These are phyloP conservation scores for Nematopogon swammerdamellus DNA, from an alignment of 2,888 invertebrate genomes.

Conservation along the genomic window DNA sequence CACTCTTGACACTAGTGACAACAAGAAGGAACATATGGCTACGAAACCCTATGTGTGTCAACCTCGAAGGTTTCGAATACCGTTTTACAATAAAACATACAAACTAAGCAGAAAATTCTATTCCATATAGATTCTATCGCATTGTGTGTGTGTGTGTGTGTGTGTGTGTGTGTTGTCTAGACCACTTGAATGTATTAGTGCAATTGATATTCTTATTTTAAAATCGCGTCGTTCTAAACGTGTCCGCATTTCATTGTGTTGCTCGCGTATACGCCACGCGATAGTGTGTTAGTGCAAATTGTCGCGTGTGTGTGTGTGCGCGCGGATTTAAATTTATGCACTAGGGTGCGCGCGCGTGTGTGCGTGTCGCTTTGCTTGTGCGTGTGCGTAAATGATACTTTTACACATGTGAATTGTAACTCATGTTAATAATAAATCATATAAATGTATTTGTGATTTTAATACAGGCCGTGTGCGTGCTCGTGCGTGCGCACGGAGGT, in stretches of 20 bases:
- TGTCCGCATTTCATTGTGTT: background rate
- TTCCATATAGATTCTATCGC: too few relatives aligned
- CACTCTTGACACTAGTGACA: too few relatives aligned
- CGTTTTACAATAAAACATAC: too few relatives aligned
- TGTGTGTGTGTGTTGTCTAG: background rate
- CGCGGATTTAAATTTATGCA: background rate
- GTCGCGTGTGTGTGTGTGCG: too few relatives aligned
- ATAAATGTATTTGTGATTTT: conserved; percentile 50
- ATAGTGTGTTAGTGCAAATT: background rate
- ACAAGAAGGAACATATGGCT: too few relatives aligned
- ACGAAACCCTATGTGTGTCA: too few relatives aligned
- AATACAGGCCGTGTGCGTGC: conserved; percentile 13
- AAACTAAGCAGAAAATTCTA: too few relatives aligned
- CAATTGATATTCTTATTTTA: background rate
- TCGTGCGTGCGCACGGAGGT: conserved; percentile 8
- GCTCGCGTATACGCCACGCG: background rate
- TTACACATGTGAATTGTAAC: conserved; percentile 38
- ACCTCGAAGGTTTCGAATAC: too few relatives aligned
- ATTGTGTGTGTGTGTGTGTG: too few relatives aligned
- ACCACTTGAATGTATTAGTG: too few relatives aligned
- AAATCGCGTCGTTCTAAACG: background rate
- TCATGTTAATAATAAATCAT: conserved; percentile 52
- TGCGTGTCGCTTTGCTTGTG: background rate
- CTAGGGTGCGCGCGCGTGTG: background rate
- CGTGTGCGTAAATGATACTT: conserved; percentile 25